Conservation (phyloP, 2,888 invertebrate species). For the Eupithecia pulchellata region DNA sequence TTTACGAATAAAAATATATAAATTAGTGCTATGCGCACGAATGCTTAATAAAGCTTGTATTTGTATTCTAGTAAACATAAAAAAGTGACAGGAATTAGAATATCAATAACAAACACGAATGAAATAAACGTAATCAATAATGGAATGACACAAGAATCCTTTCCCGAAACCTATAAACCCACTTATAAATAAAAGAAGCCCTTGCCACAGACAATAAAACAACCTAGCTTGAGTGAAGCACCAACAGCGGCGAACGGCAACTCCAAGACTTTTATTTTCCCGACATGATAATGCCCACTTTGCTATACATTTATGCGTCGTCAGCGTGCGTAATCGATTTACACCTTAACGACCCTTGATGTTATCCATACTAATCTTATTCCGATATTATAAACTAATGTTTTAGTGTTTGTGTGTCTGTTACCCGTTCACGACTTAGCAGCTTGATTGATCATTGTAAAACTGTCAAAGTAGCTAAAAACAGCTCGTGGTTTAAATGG, state of each 20-base stretch:
- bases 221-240: not conserved
- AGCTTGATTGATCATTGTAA: too few species aligned
- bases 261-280: not conserved
- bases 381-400: constrained; percentile 33
- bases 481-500: too few species aligned
- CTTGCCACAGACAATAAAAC: not conserved
- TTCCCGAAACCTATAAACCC: not conserved
- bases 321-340: constrained; percentile 65
- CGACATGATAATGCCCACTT: constrained; percentile 12
- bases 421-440: not conserved
- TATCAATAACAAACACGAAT: not conserved
- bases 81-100: not conserved
- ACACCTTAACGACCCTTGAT: constrained; percentile 67
- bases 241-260: constrained; percentile 1
- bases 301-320: constrained; percentile 36
- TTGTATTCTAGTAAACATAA: not conserved
- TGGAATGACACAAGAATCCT: not conserved
- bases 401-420: not conserved
- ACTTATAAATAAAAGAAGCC: not conserved
- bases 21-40: too few species aligned
- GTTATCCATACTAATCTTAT: constrained; percentile 59
- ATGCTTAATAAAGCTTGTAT: too few species aligned
- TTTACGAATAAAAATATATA: too few species aligned
- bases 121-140: not conserved
- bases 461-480: too few species aligned